Evolutionary conservation across 92 coral and sea anemone species (phyloP), one percentile per base, ranked within the genome.

Genomic region (Heteractis magnifica): DNA sequence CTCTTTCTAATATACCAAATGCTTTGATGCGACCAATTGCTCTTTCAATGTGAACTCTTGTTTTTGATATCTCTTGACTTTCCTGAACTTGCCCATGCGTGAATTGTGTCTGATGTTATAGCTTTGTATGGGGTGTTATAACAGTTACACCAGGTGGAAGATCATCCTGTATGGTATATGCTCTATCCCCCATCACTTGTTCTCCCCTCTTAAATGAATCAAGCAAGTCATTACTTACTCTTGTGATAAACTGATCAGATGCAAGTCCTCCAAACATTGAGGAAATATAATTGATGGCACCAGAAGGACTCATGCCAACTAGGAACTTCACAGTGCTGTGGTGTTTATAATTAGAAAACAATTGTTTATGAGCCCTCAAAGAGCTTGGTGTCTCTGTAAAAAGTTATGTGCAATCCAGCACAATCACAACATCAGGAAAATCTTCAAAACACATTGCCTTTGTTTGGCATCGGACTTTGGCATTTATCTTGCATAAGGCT

Each of bases 351-450:
- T 86, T 86, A 52, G 83, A 78, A 51, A 79, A 86, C 4, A 72
- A 64, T 51, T 80, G 79, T 26, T 72, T 75, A 26, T 21, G 9
- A 72, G 59, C 84, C 51, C 73, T 80, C 84, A 86, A 52, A 44
- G 81, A 79, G 49, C 77, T 79, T 15, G 89, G 89, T 68, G 89
- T 80, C 73, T 86, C 89, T 48, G 77, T 71, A 60, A 86, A 80
- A 77, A 62, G 60, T 49, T 80, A 85, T 15, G 85, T 80, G 76
- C 89, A 73, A 21, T 80, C 84, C 16, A 86, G 13, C 86, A 84
- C 87, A 62, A 84, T 84, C 9, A 84, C 87, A 55, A 84, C 77
- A 20, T 84, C 73, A 49, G 82, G 77, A 72, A 84, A 84, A 8
- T 84, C 71, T 64, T 84, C 71, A 59, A 77, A 84, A 41, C 82